phyloP scores from a whole-genome alignment of 2,113 vertebrate genomes.

The Eidolon helvum region DNA sequence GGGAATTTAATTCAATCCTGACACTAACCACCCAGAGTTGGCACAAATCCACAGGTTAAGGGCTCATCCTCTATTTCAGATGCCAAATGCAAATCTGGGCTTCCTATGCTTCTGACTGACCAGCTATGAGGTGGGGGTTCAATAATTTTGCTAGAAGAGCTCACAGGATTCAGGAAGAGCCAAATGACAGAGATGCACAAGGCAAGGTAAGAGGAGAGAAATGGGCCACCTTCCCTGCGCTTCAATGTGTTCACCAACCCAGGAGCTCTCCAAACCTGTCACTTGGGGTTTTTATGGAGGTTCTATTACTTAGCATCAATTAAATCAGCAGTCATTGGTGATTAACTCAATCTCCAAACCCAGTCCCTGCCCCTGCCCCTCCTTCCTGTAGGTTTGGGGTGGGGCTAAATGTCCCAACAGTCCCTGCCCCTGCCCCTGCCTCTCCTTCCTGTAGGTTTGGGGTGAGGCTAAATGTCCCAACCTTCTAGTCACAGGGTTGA shows the following conservation, averaged over 20 bases:
- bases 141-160: background rate
- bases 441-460: background rate
- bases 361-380: background rate
- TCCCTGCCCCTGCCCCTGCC: background rate
- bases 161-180: background rate
- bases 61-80: no score
- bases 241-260: background rate
- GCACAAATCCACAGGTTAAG: no score
- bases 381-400: background rate
- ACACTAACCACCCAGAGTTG: no score
- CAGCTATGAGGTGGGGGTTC: background rate
- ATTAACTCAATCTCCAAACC: background rate
- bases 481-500: background rate
- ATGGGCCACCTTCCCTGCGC: background rate
- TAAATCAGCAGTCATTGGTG: background rate
- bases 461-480: background rate
- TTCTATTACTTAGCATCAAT: background rate
- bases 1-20: no score
- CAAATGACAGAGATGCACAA: background rate
- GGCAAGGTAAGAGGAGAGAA: background rate
- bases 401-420: background rate
- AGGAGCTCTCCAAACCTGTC: background rate
- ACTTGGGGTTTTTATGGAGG: background rate
- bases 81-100: no score
- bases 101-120: no score